Conservation (phyloP, 2,797 vertebrate species). For the Halcyon chelicuti region DNA sequence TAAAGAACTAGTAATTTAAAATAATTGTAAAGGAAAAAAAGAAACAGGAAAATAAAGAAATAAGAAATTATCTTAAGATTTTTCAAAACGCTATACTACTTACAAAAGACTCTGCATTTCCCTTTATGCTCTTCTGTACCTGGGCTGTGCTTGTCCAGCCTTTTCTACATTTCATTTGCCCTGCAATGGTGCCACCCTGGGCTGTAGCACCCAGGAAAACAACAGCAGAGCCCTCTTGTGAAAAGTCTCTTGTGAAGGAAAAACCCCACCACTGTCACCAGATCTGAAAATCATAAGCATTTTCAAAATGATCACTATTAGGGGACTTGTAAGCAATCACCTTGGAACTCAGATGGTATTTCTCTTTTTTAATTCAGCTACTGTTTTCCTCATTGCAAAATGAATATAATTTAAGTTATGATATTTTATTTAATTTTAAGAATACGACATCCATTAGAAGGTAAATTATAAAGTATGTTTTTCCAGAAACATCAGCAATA, state of each 20-base stretch:
- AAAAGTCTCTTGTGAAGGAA: not conserved
- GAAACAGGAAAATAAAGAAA: not conserved
- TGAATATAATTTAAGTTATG: not conserved
- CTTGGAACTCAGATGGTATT: not conserved
- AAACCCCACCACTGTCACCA: fast-evolving
- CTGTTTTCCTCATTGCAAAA: not conserved
- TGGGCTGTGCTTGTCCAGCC: not conserved
- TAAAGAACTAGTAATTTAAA: not conserved
- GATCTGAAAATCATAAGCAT: not conserved
- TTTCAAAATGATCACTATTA: not conserved
- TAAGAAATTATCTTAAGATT: not conserved
- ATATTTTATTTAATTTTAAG: constrained; percentile 36
- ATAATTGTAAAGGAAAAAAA: not conserved
- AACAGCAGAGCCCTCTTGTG: not conserved
- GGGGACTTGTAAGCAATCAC: not conserved
- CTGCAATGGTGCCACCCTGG: fast-evolving
- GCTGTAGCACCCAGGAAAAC: not conserved
- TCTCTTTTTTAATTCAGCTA: not conserved
- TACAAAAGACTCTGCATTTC: not conserved
- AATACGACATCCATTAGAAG: constrained; percentile 25
- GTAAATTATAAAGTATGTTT: not conserved
- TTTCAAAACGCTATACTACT: not conserved
- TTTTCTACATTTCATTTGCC: not conserved
- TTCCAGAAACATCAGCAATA: constrained; percentile 25
- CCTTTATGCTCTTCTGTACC: not conserved